Base-by-base conservation (phyloP, 2,113 vertebrate genomes). In the Mastomys natalensis region DNA sequence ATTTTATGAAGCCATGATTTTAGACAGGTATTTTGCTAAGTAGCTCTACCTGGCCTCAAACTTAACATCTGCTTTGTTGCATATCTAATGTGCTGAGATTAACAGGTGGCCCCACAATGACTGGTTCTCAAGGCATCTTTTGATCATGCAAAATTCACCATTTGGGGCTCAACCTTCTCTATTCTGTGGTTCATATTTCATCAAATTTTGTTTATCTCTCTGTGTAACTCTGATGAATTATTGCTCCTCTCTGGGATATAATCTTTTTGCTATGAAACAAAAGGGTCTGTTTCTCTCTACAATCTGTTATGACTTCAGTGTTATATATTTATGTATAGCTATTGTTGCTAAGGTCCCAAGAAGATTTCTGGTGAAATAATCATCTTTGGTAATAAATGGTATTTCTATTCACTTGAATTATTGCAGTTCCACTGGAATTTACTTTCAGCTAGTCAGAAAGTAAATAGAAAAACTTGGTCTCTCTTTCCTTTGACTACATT, bases 341-440 rank as follows among this genome's bases (percentile, higher is more conserved):
- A 43, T 26, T 72, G 92, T 62, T 91, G 22, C 70, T 92, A 77
- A 81, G 31, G 1, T n/a, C 4, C 78, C 37, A 37, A 43, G 8
- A 37, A 81, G 6, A 94, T 51, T 88, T 40, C n/a, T 85, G 43
- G 48, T 31, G 53, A 96, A 94, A 91, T 89, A 92, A 92, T 87
- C 51, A 78, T 80, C 34, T 94, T 94, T 90, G 51, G 73, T 48
- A 73, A 78, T 60, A 91, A 70, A 16, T 48, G 76, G 8, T 53
- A 74, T 95, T 89, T 93, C 40, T 77, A 26, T 78, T 55, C 24
- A 70, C 70, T 89, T 64, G 22, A 45, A 9, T n/a, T 15, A 88
- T 37, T 87, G 11, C 55, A 48, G 73, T 70, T 84, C 70, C 64
- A 9, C 10, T 77, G 37, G 31, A 94, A 70, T 45, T 17, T 58